phyloP scores from a whole-genome alignment of 2,113 vertebrate species.

The pig (Sus scrofa) region T2T-Sscrofa CM000812.6:18227501-18228000 shows the following conservation, averaged over 20 bases:
- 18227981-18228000: conserved; percentile 62
- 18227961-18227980: conserved; percentile 20
- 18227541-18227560: background rate
- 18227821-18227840: background rate
- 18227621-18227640: background rate
- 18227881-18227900: background rate
- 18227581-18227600: background rate
- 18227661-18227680: background rate
- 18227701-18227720: conserved; percentile 33
- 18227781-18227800: conserved; percentile 46
- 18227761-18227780: conserved; percentile 44
- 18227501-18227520: too few relatives aligned
- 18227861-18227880: fast-evolving
- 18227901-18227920: background rate
- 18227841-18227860: background rate
- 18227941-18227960: conserved; percentile 43
- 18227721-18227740: conserved; percentile 29
- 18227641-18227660: background rate
- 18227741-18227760: conserved; percentile 58
- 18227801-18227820: background rate
- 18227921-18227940: conserved; percentile 30
- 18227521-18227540: background rate
- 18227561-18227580: background rate
- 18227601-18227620: background rate
- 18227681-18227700: background rate